Evolutionary conservation across 2,797 vertebrate species (phyloP).

Genomic region (Acanthurus leucopareius): DNA sequence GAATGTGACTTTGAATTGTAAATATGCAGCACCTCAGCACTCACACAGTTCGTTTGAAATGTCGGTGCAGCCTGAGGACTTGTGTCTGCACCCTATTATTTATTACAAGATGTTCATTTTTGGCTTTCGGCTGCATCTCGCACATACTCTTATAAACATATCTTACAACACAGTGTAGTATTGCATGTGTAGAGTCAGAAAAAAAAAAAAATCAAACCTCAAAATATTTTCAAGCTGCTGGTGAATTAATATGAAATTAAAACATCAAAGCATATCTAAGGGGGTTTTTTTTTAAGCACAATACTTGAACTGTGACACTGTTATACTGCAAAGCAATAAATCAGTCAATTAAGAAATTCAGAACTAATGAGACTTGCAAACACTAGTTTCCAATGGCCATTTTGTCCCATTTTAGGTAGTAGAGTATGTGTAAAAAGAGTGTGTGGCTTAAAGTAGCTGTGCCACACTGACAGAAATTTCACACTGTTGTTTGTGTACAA

Average conservation of each 20-base stretch:
- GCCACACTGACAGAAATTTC: conserved; percentile 5
- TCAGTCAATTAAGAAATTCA: conserved; percentile 2
- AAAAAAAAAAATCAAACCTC: background rate
- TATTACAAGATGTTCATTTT: no score
- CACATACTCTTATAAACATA: background rate
- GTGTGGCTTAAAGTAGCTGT: conserved; percentile 2
- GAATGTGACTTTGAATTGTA: conserved; percentile 2
- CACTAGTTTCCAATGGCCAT: background rate
- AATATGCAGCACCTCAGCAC: background rate
- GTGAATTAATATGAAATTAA: conserved; percentile 5
- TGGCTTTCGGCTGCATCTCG: conserved; percentile 6
- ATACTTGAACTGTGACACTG: background rate
- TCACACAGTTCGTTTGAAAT: background rate
- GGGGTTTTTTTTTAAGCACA: conserved; percentile 23
- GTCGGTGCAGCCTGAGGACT: background rate
- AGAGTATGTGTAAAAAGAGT: background rate
- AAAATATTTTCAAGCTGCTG: conserved; percentile 9
- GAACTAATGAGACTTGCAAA: conserved; percentile 16
- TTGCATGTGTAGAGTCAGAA: conserved; percentile 15
- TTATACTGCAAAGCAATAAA: conserved; percentile 1
- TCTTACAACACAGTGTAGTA: background rate
- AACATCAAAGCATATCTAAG: conserved; percentile 18
- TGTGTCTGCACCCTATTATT: background rate
- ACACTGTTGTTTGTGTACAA: background rate
- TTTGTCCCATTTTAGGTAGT: conserved; percentile 17